phyloP scores from a whole-genome alignment of 2,113 vertebrate species.

The Siniperca knerii region DNA sequence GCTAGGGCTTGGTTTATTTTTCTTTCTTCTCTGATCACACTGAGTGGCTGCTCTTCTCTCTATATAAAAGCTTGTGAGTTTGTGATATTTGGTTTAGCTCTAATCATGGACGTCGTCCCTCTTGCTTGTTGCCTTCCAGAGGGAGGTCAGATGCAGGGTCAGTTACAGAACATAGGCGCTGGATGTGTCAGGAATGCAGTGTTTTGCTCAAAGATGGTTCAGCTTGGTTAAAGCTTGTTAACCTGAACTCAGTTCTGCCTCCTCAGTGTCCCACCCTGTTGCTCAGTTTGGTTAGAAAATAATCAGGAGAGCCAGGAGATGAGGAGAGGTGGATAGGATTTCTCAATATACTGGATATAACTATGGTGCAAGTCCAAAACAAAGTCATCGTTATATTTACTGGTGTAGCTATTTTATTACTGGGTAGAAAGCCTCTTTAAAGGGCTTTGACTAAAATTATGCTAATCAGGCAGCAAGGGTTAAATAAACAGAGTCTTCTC shows the following conservation, averaged over 20 bases:
- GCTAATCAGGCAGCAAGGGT: not conserved
- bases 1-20: conserved; percentile 49
- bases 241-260: conserved; percentile 18
- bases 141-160: conserved; percentile 24
- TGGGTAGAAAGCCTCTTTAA: not conserved
- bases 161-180: conserved; percentile 21
- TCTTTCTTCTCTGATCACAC: conserved; percentile 39
- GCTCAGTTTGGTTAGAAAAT: conserved; percentile 34
- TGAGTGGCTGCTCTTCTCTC: conserved; percentile 40
- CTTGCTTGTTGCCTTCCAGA: conserved; percentile 19
- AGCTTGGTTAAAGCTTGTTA: conserved; percentile 34
- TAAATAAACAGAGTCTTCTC: not conserved
- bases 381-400: not conserved
- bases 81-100: conserved; percentile 45
- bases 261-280: conserved; percentile 9
- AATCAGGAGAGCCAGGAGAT: not conserved
- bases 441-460: not conserved
- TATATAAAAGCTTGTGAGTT: conserved; percentile 21
- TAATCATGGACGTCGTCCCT: conserved; percentile 1
- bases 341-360: not conserved
- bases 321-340: not conserved
- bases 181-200: conserved; percentile 41
- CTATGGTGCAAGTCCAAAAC: not conserved
- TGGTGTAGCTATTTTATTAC: not conserved
- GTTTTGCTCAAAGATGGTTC: conserved; percentile 35